Evolutionary conservation across 2,113 vertebrate genomes (phyloP).

Genomic region (Arenaria interpres): DNA sequence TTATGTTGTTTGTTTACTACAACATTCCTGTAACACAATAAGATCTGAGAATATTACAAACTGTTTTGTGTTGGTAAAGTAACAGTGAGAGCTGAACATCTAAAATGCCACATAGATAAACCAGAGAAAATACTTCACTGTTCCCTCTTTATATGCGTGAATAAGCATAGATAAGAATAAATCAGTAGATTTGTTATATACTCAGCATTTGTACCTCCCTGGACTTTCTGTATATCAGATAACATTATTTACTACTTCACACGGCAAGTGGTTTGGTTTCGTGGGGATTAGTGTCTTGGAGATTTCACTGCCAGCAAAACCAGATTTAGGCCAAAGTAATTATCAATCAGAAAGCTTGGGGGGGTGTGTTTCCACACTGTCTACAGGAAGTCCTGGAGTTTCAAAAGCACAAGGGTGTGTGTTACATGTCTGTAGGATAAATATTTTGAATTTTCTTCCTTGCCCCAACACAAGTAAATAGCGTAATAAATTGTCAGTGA

Average conservation of each 20-base stretch:
- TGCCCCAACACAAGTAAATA: background rate
- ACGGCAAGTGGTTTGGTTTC: background rate
- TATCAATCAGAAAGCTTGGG: background rate
- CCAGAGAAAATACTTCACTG: background rate
- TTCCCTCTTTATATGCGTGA: background rate
- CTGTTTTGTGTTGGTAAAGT: background rate
- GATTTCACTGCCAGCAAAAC: background rate
- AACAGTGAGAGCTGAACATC: background rate
- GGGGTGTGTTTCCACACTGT: background rate
- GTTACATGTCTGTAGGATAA: background rate
- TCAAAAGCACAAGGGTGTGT: background rate
- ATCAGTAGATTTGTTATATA: background rate
- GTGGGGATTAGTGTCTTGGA: background rate
- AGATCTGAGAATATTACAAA: background rate
- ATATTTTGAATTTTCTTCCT: background rate
- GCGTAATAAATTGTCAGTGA: background rate
- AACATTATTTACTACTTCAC: background rate
- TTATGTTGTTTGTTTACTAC: background rate
- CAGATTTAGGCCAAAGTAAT: background rate
- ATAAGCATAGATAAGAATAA: background rate
- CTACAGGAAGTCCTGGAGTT: background rate
- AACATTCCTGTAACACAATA: background rate
- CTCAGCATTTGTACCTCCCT: background rate
- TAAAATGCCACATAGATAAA: background rate
- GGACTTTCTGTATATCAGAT: background rate